Base-by-base conservation (phyloP, 2,797 vertebrate genomes). In the Anguilla pacifica region DNA sequence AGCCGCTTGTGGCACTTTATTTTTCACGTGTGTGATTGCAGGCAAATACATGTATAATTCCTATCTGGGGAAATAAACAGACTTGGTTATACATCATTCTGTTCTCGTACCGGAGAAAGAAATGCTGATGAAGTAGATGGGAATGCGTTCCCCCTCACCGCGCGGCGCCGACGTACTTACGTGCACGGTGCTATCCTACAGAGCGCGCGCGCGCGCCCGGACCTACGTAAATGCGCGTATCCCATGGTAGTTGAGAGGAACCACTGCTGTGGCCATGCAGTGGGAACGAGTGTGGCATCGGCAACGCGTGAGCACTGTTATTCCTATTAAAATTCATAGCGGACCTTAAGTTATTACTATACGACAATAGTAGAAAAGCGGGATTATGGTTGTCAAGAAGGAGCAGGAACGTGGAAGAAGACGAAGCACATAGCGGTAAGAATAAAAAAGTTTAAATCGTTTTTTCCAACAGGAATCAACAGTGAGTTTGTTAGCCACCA, bases 191-290 rank as follows among this genome's bases (percentile, higher is more conserved):
- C 28, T 39, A n/a, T 86, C 90, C 86, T 83, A 35, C 59, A 1
- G 67, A 11, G 81, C 91, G 91, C 92, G 91, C 90, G 93, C 93
- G 90, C 89, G 64, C 72, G 84, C 85, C 89, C 87, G 83, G 91
- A 90, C 90, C 89, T 64, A 55, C 39, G 91, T 35, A 91, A 70
- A 93, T 93, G 89, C 95, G 93, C 91, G 83, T 25, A 92, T 88
- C 87, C 0, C 88, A 31, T 87, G 83, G 89, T 91, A 82, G 87
- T 92, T 93, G 91, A 93, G 93, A 94, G 92, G 92, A 94, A 91
- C 92, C 92, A 94, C 93, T 92, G 92, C 94, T 93, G 94, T 91
- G 88, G 93, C 93, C 94, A 92, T 92, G 93, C 92, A 92, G 93
- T 67, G 72, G 90, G 81, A 77, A 77, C 90, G 92, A 87, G 90